A percentile compares a stretch with the other conserved stretches of the same genome.
Conservation (phyloP, 2,888 invertebrate species). For the Nymphalis polychloros region DNA sequence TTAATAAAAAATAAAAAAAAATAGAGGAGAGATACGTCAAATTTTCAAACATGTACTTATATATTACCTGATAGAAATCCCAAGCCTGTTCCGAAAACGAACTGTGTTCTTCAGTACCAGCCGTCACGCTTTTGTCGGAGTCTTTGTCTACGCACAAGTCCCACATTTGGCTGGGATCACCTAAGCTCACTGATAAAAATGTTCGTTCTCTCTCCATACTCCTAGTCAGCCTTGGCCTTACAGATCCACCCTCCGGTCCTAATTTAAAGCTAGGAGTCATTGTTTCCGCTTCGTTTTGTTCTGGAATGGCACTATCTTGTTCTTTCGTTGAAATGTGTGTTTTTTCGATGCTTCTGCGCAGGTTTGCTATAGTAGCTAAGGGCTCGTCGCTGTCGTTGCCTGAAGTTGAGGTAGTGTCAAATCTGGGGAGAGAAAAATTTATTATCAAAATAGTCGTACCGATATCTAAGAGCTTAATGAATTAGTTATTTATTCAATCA, state of each 20-base stretch:
- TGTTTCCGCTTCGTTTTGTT: constrained; percentile 63
- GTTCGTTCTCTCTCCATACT: constrained; percentile 69
- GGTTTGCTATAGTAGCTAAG: constrained; percentile 64
- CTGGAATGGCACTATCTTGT: constrained; percentile 67
- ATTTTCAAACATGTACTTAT: background rate
- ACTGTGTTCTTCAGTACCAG: constrained; percentile 87
- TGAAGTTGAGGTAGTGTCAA: constrained; percentile 83
- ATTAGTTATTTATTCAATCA: background rate
- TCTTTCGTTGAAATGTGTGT: constrained; percentile 71
- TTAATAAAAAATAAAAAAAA: background rate
- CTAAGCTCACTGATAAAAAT: constrained; percentile 68
- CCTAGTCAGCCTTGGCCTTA: constrained; percentile 65
- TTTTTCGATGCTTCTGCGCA: constrained; percentile 73
- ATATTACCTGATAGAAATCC: constrained; percentile 94
- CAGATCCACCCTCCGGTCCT: constrained; percentile 79
- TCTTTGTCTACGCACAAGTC: constrained; percentile 73
- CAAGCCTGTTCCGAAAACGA: constrained; percentile 96
- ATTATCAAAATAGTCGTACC: background rate
- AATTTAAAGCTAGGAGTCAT: constrained; percentile 85
- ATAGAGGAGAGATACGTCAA: background rate
- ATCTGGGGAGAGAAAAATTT: constrained; percentile 51
- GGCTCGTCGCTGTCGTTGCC: constrained; percentile 86
- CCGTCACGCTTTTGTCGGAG: constrained; percentile 82
- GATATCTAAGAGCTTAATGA: background rate
- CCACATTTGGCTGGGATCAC: constrained; percentile 73